Base-by-base conservation (phyloP, 2,888 invertebrate species). In the Chouioia cunea region DNA sequence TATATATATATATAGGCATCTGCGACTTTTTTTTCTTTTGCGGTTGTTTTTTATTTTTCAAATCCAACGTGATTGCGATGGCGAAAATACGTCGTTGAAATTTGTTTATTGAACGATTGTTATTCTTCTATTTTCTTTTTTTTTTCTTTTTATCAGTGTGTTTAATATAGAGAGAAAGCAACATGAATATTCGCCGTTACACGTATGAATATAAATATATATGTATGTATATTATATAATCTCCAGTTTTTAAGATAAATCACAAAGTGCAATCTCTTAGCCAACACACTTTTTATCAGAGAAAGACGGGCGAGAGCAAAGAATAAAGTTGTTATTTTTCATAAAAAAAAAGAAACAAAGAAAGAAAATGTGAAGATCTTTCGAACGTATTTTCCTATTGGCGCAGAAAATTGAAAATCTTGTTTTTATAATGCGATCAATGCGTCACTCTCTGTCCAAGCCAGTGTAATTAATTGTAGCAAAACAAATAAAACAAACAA, bases 251-350 rank as follows among this genome's bases (percentile, higher is more conserved):
- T 84, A 83, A 81, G 78, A 83, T 81, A 80, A n/a, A 83, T 83
- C 85, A 85, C 85, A 81, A 85, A 85, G 85, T 85, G 85, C 85
- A 85, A 85, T 85, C 85, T 84, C 82, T 83, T 83, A 84, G 83
- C 81, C 82, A 82, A 81, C 79, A 80, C 80, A 82, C 79, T 83
- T 84, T 85, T 83, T 84, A 84, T 81, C 77, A 79, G 80, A 79
- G 77, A 78, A 79, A 78, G 36, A 36, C 36, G 36, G 36, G 36
- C 36, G 36, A 36, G 36, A 36, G 36, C 75, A 79, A 79, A 79
- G 75, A 82, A 82, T 81, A 82, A 82, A 84, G 82, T 85, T 84
- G 84, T 85, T 85, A 85, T 84, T 85, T 85, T 84, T 84, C 83
- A 83, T 84, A 85, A 83, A 73, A 79, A 83, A 46, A 53, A 23